Evolutionary conservation across 2,888 invertebrate species (phyloP), one percentile per base, ranked within the genome.

Genomic region (Onthophagus sagittarius): DNA sequence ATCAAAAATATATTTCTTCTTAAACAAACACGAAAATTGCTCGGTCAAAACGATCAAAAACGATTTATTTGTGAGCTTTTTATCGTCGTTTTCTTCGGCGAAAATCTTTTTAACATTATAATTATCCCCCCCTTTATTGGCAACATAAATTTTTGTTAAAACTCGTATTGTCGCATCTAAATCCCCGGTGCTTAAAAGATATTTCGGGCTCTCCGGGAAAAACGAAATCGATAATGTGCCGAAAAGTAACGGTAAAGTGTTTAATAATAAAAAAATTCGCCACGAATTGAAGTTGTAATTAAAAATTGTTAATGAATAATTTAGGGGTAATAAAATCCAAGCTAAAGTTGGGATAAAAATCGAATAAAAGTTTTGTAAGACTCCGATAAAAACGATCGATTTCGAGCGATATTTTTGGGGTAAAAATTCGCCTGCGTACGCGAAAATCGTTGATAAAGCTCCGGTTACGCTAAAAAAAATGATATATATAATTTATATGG

Each of bases 131-230:
- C 88, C 87, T 67, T 86, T 85, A 78, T 91, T 92, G 0, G 79
- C 81, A 1, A 87, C 85, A 79, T 89, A 93, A 73, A 94, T 90
- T 1, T 80, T 82, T 72, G 86, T 86, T 32, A 94, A 81, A 15
- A 91, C 87, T 67, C 83, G 78, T 65, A 94, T 80, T 0, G 93
- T 90, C 63, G 88, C 89, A 87, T 1, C 87, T 84, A 14, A 62
- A 14, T 71, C 62, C 5, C 62, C 62, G 15, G 14, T 53, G 11
- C 71, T 62, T 23, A 91, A 86, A 33, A 92, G 85, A 82, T 91
- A 95, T 83, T 94, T 93, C 0, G 95, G 95, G 76, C 93, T 94
- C 81, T 95, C 95, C 0, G 94, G 94, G 9, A 91, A 87, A 64
- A 87, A 85, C 6, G 86, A 81, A 7, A 92, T 84, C 1, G 90